Percentiles rank a stretch among this genome's conserved stretches.
Evolutionary conservation across 2,888 invertebrate genomes (phyloP).

Genomic region (Microctonus brassicae): DNA sequence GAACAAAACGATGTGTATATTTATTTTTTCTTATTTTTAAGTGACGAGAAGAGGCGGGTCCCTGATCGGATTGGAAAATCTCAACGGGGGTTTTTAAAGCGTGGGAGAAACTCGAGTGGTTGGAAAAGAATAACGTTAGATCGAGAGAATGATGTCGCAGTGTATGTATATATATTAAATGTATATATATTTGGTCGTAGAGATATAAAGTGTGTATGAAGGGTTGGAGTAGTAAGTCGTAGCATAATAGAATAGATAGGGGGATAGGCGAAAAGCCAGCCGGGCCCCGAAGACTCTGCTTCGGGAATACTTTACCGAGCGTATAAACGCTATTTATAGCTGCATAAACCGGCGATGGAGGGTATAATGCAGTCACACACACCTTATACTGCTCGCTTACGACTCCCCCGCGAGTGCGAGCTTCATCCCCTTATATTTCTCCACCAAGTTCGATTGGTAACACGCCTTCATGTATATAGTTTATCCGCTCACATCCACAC

Average conservation of each 20-base stretch:
- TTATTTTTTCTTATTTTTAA: too few species aligned
- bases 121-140: slow-evolving; percentile 31
- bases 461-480: slow-evolving; percentile 13
- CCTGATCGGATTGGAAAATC: slow-evolving; percentile 36
- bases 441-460: slow-evolving; percentile 34
- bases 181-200: background rate
- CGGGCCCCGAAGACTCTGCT: slow-evolving; percentile 50
- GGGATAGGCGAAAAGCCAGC: slow-evolving; percentile 58
- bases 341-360: slow-evolving; percentile 65
- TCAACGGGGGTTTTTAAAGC: slow-evolving; percentile 28
- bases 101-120: slow-evolving; percentile 13
- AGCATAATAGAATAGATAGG: slow-evolving; percentile 66
- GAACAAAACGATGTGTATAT: too few species aligned
- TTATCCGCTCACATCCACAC: slow-evolving; percentile 15
- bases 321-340: slow-evolving; percentile 68
- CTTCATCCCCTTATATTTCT: slow-evolving; percentile 23
- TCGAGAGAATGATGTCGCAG: slow-evolving; percentile 43
- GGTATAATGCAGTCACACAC: slow-evolving; percentile 62
- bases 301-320: slow-evolving; percentile 65
- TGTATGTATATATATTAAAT: slow-evolving; percentile 26
- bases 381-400: slow-evolving; percentile 46
- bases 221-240: slow-evolving; percentile 52
- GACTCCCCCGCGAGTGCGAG: slow-evolving; percentile 23
- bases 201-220: background rate
- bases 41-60: background rate